A percentile compares a stretch with the other conserved stretches of the same genome.
These are phyloP conservation scores for Cynocephalus volans DNA, from an alignment of 2,113 vertebrate species.

Conservation along the genomic window DNA sequence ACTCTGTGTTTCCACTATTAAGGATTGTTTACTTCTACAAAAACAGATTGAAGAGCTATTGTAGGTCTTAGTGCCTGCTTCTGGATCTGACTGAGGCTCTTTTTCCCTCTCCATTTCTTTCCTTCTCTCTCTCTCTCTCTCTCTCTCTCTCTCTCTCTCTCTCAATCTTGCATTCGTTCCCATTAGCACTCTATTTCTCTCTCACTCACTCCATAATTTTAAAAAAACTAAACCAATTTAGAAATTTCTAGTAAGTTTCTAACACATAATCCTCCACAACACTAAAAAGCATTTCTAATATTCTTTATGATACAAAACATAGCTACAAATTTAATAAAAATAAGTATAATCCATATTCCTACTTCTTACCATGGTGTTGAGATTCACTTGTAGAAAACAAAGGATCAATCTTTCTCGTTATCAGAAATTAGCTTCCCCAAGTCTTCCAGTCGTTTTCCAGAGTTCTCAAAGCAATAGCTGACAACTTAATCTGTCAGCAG, in stretches of 20 bases:
- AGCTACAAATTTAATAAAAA: not conserved
- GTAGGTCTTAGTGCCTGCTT: not conserved
- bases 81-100: not conserved
- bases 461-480: not conserved
- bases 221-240: not conserved
- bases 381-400: not conserved
- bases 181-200: accelerated
- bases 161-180: not conserved
- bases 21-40: slow-evolving; percentile 43
- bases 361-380: not conserved
- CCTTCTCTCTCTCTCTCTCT: not conserved
- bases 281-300: not conserved
- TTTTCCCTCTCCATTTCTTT: not conserved
- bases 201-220: not conserved
- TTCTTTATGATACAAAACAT: not conserved
- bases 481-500: not conserved
- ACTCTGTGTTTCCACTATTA: slow-evolving; percentile 50
- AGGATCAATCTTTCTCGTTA: not conserved
- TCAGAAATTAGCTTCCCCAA: not conserved
- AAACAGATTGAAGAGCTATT: not conserved
- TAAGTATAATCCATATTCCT: not conserved
- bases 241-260: not conserved
- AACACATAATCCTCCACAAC: not conserved
- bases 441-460: not conserved
- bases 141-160: not conserved